These are phyloP conservation scores for Excalfactoria chinensis DNA, from an alignment of 2,113 vertebrate species.

Conservation along the genomic window DNA sequence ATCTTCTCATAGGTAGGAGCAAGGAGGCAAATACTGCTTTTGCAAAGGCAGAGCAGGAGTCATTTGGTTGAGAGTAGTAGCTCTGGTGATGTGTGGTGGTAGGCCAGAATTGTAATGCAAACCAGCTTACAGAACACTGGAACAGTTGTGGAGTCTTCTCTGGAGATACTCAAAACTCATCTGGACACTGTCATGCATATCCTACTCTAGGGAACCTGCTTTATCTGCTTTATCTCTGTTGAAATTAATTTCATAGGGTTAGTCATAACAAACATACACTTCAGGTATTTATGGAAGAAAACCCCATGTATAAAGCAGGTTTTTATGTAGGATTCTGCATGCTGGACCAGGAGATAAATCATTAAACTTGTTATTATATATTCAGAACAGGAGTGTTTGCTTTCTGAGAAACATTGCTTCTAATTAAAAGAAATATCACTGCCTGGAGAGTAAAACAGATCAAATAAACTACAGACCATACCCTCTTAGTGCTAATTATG, in stretches of 20 bases:
- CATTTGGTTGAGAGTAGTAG: neutral
- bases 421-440: conserved; percentile 65
- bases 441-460: conserved; percentile 47
- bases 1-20: conserved; percentile 13
- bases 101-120: neutral
- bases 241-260: neutral
- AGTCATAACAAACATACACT: neutral
- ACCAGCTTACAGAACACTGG: neutral
- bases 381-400: conserved; percentile 14
- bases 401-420: conserved; percentile 31
- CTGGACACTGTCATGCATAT: no score
- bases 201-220: no score
- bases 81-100: neutral
- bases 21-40: neutral
- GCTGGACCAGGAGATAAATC: neutral
- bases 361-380: conserved; percentile 29
- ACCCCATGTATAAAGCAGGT: neutral
- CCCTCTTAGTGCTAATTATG: conserved; percentile 64
- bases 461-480: conserved; percentile 54
- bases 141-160: no score
- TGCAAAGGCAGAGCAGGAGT: neutral
- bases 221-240: no score
- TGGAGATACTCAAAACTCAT: no score
- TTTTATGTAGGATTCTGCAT: neutral
- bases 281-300: neutral